Evolutionary conservation across 1,140 invertebrate species (phyloP), one percentile per base, ranked within the genome.

Genomic region (Drosophila neocordata): DNA sequence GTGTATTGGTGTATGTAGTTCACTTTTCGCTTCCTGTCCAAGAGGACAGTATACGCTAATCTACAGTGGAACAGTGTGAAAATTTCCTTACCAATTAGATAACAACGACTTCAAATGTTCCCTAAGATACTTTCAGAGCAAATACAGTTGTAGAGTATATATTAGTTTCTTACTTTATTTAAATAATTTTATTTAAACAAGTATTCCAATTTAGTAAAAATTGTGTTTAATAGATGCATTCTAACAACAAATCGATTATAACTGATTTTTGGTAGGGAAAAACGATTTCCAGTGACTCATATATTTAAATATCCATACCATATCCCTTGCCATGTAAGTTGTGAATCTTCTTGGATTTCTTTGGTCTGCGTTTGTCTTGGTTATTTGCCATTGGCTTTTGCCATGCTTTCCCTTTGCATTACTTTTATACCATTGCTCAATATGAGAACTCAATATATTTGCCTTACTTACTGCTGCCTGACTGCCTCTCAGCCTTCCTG

Each of bases 391-490:
- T 13, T 31, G 60, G 72, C 34, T 51, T 34, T 31, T 18, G 44
- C 41, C 38, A 31, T 59, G 69, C 75, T 77, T 69, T 67, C 77
- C 66, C 85, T 80, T 48, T 65, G 70, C 74, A 87, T 87, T 85
- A 87, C 81, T 87, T 81, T 87, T 85, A 82, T 82, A 85, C 71
- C 79, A 79, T 87, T 88, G 75, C 82, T 88, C 82, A 82, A 87
- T 82, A 87, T 88, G 84, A 87, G 83, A 88, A 88, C 83, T 87
- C 83, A 87, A 87, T 87, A 87, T 88, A 87, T 87, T 87, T 69
- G 59, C 75, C 75, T 79, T 67, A 79, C 59, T 65, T 65, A 62
- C 63, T 63, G 77, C 73, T 84, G 66, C 63, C 48, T 55, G 64
- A 31, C 41, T 20, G 41, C 34, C 31, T 7, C 31, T 7, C 3